Evolutionary conservation across 2,797 vertebrate genomes (phyloP).

Genomic region (Gastrophryne carolinensis): DNA sequence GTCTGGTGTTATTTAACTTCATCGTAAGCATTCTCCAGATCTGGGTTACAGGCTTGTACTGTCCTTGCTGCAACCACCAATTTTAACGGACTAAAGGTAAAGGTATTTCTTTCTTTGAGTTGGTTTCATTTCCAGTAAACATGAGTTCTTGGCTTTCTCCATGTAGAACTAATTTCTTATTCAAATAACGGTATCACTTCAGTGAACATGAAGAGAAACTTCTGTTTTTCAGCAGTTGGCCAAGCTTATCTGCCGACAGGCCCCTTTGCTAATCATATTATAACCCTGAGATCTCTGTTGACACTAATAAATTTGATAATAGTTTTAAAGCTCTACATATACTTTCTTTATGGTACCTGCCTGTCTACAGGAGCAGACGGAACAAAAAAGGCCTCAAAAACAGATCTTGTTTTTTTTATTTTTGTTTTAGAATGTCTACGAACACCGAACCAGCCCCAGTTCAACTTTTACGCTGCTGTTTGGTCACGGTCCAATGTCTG

Average conservation of each 20-base stretch:
- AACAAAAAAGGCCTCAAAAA: no score
- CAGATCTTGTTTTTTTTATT: no score
- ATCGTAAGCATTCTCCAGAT: not conserved
- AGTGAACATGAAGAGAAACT: not conserved
- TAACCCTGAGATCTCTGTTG: conserved; percentile 19
- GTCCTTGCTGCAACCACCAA: not conserved
- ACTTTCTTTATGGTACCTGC: no score
- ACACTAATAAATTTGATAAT: no score
- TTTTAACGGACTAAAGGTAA: not conserved
- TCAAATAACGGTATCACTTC: conserved; percentile 12
- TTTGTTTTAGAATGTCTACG: no score
- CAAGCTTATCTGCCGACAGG: conserved; percentile 1
- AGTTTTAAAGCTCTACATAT: no score
- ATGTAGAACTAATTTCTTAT: conserved; percentile 20
- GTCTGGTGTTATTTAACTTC: not conserved
- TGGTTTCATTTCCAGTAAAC: conserved; percentile 41
- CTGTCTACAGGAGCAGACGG: no score
- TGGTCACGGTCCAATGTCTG: no score
- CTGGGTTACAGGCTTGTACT: not conserved
- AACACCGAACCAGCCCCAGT: no score
- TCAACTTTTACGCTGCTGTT: no score
- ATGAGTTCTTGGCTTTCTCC: conserved; percentile 32
- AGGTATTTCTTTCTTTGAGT: conserved; percentile 29
- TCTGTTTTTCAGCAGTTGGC: not conserved
- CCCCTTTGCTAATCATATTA: not conserved